Evolutionary conservation across 2,113 vertebrate genomes (phyloP).

Genomic region (Oreochromis aureus): DNA sequence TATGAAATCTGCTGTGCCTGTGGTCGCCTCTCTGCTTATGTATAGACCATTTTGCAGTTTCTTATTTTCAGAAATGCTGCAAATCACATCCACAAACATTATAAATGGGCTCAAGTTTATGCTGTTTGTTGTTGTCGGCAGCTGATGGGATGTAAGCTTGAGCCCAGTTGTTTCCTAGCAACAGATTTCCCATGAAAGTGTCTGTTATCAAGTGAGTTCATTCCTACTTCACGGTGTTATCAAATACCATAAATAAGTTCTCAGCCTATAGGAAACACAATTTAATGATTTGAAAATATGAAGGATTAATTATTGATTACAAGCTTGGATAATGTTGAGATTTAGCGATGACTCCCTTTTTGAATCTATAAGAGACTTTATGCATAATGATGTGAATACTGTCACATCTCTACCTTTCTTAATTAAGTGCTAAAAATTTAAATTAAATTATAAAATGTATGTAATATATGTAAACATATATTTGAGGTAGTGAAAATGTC

Average conservation of each 20-base stretch:
- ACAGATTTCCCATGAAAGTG: not conserved
- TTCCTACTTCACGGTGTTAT: not conserved
- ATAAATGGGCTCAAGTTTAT: not conserved
- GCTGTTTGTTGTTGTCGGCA: not conserved
- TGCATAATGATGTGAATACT: not conserved
- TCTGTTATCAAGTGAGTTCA: not conserved
- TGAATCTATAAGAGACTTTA: not conserved
- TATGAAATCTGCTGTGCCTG: not conserved
- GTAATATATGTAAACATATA: not conserved
- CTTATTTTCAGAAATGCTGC: not conserved
- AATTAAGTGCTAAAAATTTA: not conserved
- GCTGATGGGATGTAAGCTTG: slow-evolving; percentile 2
- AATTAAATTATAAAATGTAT: not conserved
- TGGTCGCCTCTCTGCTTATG: not conserved
- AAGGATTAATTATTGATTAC: not conserved
- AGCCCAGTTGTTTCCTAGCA: slow-evolving; percentile 33
- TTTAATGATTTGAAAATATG: not conserved
- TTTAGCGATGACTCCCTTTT: not conserved
- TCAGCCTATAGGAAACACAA: not conserved
- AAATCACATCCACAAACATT: not conserved
- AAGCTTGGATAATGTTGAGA: not conserved
- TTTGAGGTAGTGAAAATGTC: not conserved
- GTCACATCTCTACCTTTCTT: not conserved
- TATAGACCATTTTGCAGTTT: not conserved
- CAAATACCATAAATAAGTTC: not conserved